Percentiles rank a stretch among this genome's conserved stretches.
Conservation (phyloP, 2,113 vertebrate species). For the Oncorhynchus clarkii region DNA sequence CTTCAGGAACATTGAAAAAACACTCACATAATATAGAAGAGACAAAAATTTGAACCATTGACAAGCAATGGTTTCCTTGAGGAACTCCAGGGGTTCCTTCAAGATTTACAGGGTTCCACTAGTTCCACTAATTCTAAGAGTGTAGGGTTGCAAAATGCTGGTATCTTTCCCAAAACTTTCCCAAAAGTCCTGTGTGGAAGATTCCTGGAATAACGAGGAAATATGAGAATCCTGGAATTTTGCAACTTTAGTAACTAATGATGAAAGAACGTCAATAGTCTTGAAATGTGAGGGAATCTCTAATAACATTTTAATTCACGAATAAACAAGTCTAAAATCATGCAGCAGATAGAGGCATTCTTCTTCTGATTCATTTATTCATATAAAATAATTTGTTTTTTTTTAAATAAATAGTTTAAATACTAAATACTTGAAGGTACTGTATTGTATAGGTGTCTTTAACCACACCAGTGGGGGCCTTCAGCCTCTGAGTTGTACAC, state of each 20-base stretch:
- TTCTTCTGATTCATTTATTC: background rate
- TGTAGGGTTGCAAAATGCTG: too few species aligned
- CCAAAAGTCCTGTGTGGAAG: too few species aligned
- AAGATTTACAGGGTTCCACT: too few species aligned
- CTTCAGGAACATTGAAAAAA: too few species aligned
- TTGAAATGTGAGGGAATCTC: background rate
- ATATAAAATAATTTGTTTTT: background rate
- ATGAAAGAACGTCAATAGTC: background rate
- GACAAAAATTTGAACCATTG: too few species aligned
- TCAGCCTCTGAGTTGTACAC: background rate
- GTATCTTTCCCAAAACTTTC: too few species aligned
- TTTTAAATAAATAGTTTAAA: background rate
- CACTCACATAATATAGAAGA: too few species aligned
- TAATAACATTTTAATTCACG: background rate
- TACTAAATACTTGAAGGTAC: background rate
- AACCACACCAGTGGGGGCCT: background rate
- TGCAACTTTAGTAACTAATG: background rate
- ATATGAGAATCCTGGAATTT: too few species aligned
- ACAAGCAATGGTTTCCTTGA: too few species aligned
- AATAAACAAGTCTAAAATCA: slow-evolving; percentile 1
- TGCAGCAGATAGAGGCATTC: background rate
- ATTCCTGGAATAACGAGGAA: too few species aligned
- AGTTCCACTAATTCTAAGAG: too few species aligned
- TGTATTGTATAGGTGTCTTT: background rate
- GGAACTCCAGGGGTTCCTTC: too few species aligned